phyloP scores from a whole-genome alignment of 1,140 invertebrate species.

The Lithobius niger region DNA sequence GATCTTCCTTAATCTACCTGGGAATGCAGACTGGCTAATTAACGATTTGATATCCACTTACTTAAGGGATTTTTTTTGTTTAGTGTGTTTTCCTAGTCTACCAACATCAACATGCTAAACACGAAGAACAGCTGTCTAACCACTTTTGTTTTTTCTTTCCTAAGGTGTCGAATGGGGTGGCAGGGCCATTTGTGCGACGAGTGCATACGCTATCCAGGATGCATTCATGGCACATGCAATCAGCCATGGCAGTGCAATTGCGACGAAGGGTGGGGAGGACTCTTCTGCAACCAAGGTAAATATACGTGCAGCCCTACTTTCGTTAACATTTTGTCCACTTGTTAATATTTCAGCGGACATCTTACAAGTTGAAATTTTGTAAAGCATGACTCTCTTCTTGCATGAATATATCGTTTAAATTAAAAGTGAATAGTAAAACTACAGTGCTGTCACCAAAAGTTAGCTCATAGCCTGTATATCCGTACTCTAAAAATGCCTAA shows the following conservation, averaged over 20 bases:
- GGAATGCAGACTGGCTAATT: not conserved
- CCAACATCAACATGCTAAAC: constrained; percentile 3
- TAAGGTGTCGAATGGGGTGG: constrained; percentile 40
- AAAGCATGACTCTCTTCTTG: too few relatives aligned
- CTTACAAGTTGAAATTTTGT: constrained; percentile 1
- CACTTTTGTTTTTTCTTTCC: constrained; percentile 14
- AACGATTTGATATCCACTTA: not conserved
- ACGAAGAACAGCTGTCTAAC: too few relatives aligned
- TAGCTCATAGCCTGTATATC: too few relatives aligned
- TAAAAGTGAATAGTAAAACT: too few relatives aligned
- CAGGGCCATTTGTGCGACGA: constrained; percentile 38
- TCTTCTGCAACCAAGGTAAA: constrained; percentile 42
- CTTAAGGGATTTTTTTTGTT: too few relatives aligned
- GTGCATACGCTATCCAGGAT: constrained; percentile 41
- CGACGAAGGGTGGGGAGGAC: constrained; percentile 39
- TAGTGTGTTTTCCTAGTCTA: too few relatives aligned
- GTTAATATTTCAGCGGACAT: not conserved
- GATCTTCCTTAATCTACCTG: too few relatives aligned
- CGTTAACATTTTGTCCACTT: too few relatives aligned
- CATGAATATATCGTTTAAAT: too few relatives aligned
- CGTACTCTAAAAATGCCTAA: too few relatives aligned
- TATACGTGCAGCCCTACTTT: too few relatives aligned
- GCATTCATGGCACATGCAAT: constrained; percentile 39
- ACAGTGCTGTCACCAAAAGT: too few relatives aligned
- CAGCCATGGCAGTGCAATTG: constrained; percentile 42